Base-by-base conservation (phyloP, 2,113 vertebrate species). In the Abramis brama region DNA sequence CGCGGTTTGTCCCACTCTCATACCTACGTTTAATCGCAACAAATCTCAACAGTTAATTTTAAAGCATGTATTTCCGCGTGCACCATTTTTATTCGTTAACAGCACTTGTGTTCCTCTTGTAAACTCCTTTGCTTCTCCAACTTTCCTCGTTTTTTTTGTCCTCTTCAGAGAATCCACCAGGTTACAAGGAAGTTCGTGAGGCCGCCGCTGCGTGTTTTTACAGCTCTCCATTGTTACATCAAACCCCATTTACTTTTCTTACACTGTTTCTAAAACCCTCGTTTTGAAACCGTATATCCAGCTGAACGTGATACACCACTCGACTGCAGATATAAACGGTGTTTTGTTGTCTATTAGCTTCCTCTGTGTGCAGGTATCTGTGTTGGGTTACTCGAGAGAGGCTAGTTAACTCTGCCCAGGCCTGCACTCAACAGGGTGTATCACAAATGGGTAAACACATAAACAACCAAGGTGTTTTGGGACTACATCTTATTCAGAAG, bases 171-270 rank as follows among this genome's bases (percentile, higher is more conserved):
- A 64, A 64, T 76, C 82, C 33, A 39, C 62, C 85, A 84, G 85
- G 87, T 75, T 88, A 66, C 75, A 25, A 79, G 87, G 84, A 88
- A 88, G 84, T 86, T 79, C 33, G 25, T 55, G 39, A 84, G 83
- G 87, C 81, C 75, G 66, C 82, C 23, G 78, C 57, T 81, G 70
- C 83, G 73, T 79, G 60, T 83, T 57, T 30, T 85, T 82, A 81
- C 57, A 27, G 15, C 36, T 77, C 76, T 57, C 77, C 64, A 83
- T 83, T 83, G 81, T 83, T 83, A 73, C 23, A 39, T 19, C 66
- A 83, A 73, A 59, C 30, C 30, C 43, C 45, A 52, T 36, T 85
- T 68, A 23, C 47, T 79, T 52, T 21, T 27, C 10, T 57, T 66
- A 71, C 33, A 80, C 5, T 59, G 84, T 68, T 64, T 12, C 30